phyloP scores from a whole-genome alignment of 1,140 invertebrate species.

The Theocolax elegans region DNA sequence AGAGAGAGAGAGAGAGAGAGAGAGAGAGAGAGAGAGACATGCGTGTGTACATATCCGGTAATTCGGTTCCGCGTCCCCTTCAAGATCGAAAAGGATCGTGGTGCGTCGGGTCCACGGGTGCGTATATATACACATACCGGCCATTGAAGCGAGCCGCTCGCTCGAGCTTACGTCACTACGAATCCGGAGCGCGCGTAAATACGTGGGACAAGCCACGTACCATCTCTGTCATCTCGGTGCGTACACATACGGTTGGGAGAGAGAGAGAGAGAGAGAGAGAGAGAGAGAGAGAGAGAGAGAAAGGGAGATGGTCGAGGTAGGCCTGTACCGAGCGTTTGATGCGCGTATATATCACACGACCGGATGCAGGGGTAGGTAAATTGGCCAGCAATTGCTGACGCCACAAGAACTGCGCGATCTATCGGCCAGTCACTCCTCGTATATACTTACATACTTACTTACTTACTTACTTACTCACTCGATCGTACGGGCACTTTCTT shows the following conservation, averaged over 20 bases:
- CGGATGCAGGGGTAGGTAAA: slow-evolving; percentile 69
- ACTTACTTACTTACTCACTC: too few species aligned
- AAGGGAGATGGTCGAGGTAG: neutral
- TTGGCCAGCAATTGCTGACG: slow-evolving; percentile 68
- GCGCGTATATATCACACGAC: slow-evolving; percentile 55
- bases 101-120: neutral
- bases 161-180: slow-evolving; percentile 50
- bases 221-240: neutral
- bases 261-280: neutral
- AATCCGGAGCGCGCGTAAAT: slow-evolving; percentile 52
- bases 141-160: slow-evolving; percentile 15
- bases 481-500: too few species aligned
- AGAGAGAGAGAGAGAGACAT: too few species aligned
- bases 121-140: neutral
- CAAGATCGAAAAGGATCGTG: slow-evolving; percentile 23
- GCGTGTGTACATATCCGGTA: too few species aligned
- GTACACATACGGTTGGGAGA: neutral
- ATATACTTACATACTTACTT: too few species aligned
- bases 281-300: slow-evolving; percentile 7
- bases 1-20: too few species aligned
- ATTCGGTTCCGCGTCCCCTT: slow-evolving; percentile 36
- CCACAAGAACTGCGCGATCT: slow-evolving; percentile 62
- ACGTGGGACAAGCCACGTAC: slow-evolving; percentile 31
- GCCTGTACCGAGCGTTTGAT: slow-evolving; percentile 37
- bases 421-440: slow-evolving; percentile 64